Percentiles rank a stretch among this genome's conserved stretches.
These are phyloP conservation scores for Penaeus chinensis DNA, from an alignment of 1,140 invertebrate genomes.

Conservation along the genomic window DNA sequence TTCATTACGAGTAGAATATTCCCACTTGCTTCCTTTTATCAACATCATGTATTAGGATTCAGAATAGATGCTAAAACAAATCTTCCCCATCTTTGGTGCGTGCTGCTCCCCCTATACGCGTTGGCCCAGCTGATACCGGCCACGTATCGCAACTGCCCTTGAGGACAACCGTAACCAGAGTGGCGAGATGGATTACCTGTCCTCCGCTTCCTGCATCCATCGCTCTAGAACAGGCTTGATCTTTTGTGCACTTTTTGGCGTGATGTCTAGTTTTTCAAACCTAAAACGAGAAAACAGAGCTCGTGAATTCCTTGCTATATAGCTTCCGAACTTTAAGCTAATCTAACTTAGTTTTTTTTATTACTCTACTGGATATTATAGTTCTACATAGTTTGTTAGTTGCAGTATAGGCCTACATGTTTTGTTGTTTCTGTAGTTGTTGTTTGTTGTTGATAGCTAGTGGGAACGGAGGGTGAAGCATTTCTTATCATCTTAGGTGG, in stretches of 20 bases:
- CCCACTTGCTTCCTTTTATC: no score
- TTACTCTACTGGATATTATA: constrained; percentile 53
- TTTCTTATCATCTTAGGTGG: constrained; percentile 15
- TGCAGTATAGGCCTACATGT: constrained; percentile 38
- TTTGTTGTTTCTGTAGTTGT: no score
- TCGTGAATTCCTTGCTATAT: constrained; percentile 59
- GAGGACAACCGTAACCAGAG: constrained; percentile 54
- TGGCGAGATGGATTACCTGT: constrained; percentile 77
- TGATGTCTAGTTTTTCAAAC: constrained; percentile 99
- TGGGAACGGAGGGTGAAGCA: constrained; percentile 60
- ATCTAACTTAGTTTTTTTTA: constrained; percentile 47
- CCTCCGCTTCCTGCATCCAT: constrained; percentile 98
- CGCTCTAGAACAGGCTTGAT: constrained; percentile 97
- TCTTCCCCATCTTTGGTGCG: no score
- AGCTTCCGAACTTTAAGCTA: constrained; percentile 49
- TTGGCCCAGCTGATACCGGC: neutral
- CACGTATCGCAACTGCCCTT: constrained; percentile 30
- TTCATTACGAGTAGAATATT: no score
- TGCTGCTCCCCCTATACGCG: no score
- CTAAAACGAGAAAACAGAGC: constrained; percentile 71
- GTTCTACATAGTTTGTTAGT: constrained; percentile 57
- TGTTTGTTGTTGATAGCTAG: constrained; percentile 36
- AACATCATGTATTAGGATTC: no score
- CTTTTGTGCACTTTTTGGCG: constrained; percentile 98
- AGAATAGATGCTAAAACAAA: no score